Evolutionary conservation across 1,140 invertebrate genomes (phyloP).

Genomic region (Drosophila pseudoobscura): DNA sequence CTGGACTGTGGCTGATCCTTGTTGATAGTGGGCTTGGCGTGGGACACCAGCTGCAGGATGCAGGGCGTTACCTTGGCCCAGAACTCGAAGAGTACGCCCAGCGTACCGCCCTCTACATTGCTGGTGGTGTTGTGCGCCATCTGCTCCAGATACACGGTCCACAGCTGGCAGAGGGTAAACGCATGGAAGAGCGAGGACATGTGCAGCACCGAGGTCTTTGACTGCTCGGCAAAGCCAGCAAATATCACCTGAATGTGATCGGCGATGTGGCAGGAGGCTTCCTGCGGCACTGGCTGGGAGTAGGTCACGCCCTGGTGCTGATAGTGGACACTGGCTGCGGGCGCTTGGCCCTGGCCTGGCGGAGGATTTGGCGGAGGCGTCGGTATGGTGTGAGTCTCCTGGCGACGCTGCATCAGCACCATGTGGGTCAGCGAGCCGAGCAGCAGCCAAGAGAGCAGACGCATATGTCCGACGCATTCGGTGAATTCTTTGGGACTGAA

Average conservation of each 20-base stretch:
- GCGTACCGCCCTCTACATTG: conserved; percentile 89
- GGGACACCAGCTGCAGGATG: conserved; percentile 95
- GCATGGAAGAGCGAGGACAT: conserved; percentile 95
- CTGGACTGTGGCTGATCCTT: conserved; percentile 51
- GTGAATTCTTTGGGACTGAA: conserved; percentile 94
- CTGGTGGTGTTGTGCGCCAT: conserved; percentile 87
- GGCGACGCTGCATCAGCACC: conserved; percentile 83
- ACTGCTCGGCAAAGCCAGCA: conserved; percentile 98
- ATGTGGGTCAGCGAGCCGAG: conserved; percentile 96
- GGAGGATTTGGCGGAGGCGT: conserved; percentile 35
- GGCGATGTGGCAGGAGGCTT: conserved; percentile 97
- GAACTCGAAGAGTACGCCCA: conserved; percentile 97
- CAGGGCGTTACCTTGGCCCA: conserved; percentile 99
- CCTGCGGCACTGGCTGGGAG: conserved; percentile 96
- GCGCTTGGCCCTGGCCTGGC: conserved; percentile 38
- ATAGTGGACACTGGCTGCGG: conserved; percentile 62
- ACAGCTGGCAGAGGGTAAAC: conserved; percentile 94
- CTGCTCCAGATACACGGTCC: conserved; percentile 99
- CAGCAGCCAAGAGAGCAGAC: conserved; percentile 97
- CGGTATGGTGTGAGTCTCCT: conserved; percentile 65
- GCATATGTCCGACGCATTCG: conserved; percentile 97
- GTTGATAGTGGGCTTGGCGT: conserved; percentile 91
- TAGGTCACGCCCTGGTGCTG: conserved; percentile 82
- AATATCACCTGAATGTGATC: conserved; percentile 98
- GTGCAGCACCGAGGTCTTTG: conserved; percentile 94